A percentile compares a stretch with the other conserved stretches of the same genome.
Evolutionary conservation across 2,113 vertebrate genomes (phyloP).

Genomic region (Dromaius novaehollandiae): DNA sequence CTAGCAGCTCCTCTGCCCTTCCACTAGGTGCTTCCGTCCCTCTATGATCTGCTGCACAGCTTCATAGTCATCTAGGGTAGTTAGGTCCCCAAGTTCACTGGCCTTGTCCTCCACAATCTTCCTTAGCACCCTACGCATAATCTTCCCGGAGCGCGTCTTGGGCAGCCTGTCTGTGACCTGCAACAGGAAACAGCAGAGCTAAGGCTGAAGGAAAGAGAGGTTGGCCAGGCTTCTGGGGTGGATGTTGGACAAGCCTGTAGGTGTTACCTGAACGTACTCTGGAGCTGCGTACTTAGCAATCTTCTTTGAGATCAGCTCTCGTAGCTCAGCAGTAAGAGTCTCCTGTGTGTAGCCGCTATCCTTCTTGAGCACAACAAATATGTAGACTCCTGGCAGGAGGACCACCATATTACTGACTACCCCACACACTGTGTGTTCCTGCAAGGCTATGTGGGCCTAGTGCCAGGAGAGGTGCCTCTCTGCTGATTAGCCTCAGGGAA

Average conservation of each 20-base stretch:
- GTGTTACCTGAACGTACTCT: slow-evolving; percentile 78
- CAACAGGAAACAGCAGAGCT: background rate
- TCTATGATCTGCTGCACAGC: slow-evolving; percentile 77
- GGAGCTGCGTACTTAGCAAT: slow-evolving; percentile 81
- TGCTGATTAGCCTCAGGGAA: background rate
- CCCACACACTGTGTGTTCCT: rapidly evolving
- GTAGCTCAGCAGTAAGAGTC: slow-evolving; percentile 64
- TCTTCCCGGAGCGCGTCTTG: slow-evolving; percentile 84
- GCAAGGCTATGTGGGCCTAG: background rate
- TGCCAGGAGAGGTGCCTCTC: background rate
- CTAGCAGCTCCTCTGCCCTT: background rate
- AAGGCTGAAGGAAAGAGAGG: background rate
- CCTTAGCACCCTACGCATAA: slow-evolving; percentile 80
- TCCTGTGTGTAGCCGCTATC: slow-evolving; percentile 11
- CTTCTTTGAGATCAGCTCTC: slow-evolving; percentile 71
- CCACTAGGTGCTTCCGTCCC: slow-evolving; percentile 47
- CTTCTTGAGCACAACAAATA: slow-evolving; percentile 81
- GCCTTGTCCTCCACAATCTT: slow-evolving; percentile 79
- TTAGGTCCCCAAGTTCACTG: slow-evolving; percentile 78
- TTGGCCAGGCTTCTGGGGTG: background rate
- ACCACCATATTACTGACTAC: background rate
- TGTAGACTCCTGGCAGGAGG: slow-evolving; percentile 71
- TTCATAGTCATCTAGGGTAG: slow-evolving; percentile 78
- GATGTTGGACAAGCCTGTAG: background rate
- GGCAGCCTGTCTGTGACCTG: slow-evolving; percentile 74